A percentile compares a stretch with the other conserved stretches of the same genome.
These are phyloP conservation scores for Nudaria mundana DNA, from an alignment of 2,888 invertebrate genomes.

Conservation along the genomic window DNA sequence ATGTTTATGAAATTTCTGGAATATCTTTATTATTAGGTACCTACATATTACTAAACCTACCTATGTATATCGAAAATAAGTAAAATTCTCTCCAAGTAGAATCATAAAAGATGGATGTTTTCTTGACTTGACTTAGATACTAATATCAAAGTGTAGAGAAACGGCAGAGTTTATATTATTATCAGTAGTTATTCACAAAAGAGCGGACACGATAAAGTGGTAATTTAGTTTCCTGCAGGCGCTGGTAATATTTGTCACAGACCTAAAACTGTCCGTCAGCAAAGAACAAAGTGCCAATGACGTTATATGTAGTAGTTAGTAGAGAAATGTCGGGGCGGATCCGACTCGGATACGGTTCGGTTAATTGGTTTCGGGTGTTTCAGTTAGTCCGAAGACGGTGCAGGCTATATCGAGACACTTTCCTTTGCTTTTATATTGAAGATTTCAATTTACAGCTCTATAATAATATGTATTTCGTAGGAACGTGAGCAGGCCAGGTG, in stretches of 20 bases:
- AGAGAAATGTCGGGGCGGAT: constrained; percentile 1
- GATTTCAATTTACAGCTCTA: neutral
- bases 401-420: neutral
- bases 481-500: neutral
- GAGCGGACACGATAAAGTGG: neutral
- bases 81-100: too few species aligned
- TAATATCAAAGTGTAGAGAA: too few species aligned
- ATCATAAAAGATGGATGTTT: too few species aligned
- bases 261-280: neutral
- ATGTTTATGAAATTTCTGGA: too few species aligned
- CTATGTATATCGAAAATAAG: too few species aligned
- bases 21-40: too few species aligned
- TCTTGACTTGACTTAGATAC: too few species aligned
- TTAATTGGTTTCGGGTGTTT: neutral
- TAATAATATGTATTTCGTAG: neutral
- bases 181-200: too few species aligned
- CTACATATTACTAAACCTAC: too few species aligned
- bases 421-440: neutral
- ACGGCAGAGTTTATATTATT: too few species aligned
- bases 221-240: neutral
- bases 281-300: constrained; percentile 1
- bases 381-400: neutral
- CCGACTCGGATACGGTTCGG: neutral
- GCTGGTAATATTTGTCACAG: neutral
- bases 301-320: too few species aligned